Evolutionary conservation across 1,140 invertebrate genomes (phyloP).

Genomic region (Sycobia sp.): DNA sequence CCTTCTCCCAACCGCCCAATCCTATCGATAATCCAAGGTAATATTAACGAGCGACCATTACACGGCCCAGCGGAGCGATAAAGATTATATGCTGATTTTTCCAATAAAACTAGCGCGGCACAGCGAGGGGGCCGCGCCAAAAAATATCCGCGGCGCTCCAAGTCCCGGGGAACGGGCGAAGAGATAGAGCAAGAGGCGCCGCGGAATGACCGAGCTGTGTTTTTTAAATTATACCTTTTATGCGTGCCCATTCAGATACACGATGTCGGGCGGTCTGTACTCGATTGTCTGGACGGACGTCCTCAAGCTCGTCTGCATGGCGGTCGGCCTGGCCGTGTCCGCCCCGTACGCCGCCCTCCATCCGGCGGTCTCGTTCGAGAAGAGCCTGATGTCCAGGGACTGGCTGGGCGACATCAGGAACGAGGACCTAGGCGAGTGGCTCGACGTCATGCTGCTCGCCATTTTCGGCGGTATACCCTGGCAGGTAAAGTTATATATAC

Average conservation of each 20-base stretch:
- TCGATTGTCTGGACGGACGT: slow-evolving; percentile 83
- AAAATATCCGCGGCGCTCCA: no score
- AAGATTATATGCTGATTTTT: no score
- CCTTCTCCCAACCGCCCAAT: no score
- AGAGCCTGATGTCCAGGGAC: slow-evolving; percentile 60
- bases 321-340: slow-evolving; percentile 72
- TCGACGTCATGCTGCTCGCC: slow-evolving; percentile 74
- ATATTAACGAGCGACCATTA: no score
- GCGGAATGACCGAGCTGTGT: background rate
- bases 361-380: slow-evolving; percentile 63
- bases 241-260: slow-evolving; percentile 66
- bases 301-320: slow-evolving; percentile 79
- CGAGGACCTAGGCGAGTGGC: slow-evolving; percentile 67
- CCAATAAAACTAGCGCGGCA: no score
- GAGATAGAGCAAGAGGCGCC: no score
- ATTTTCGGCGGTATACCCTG: slow-evolving; percentile 85
- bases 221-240: no score
- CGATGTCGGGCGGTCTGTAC: slow-evolving; percentile 79
- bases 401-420: slow-evolving; percentile 71
- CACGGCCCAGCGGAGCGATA: no score
- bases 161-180: no score
- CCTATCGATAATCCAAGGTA: no score
- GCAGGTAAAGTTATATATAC: no score
- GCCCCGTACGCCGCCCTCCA: slow-evolving; percentile 67
- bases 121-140: no score